A percentile compares a stretch with the other conserved stretches of the same genome.
Evolutionary conservation across 2,113 vertebrate species (phyloP).

Genomic region (Corythoichthys intestinalis): DNA sequence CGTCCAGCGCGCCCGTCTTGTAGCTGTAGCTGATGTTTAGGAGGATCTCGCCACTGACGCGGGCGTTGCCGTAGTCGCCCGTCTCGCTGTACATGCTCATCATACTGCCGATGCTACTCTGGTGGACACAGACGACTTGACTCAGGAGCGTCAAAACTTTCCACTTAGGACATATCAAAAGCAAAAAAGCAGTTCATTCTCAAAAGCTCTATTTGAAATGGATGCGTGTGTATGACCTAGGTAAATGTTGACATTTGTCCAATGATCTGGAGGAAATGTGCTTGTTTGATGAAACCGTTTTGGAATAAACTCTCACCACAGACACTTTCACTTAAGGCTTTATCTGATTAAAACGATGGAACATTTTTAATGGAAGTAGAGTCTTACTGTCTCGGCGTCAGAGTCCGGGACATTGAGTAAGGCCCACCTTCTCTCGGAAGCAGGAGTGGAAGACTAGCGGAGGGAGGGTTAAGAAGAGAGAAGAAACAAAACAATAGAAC

Average conservation of each 20-base stretch:
- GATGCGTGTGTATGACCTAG: too few species aligned
- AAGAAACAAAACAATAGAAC: conserved; percentile 23
- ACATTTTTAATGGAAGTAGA: conserved; percentile 9
- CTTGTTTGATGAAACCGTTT: too few species aligned
- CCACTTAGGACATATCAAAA: not conserved
- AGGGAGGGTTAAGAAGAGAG: conserved; percentile 14
- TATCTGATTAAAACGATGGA: too few species aligned
- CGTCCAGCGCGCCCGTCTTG: conserved; percentile 90
- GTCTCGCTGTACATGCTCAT: conserved; percentile 95
- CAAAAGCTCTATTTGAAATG: too few species aligned
- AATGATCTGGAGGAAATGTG: too few species aligned
- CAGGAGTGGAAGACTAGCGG: conserved; percentile 80
- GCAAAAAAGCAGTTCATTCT: not conserved
- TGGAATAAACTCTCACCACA: too few species aligned
- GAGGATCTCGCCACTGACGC: conserved; percentile 91
- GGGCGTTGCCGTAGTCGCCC: conserved; percentile 90
- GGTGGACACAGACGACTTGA: conserved; percentile 23
- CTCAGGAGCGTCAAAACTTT: too few species aligned
- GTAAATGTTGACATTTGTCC: too few species aligned
- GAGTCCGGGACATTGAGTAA: conserved; percentile 91
- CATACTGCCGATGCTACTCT: conserved; percentile 96
- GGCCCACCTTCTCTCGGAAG: conserved; percentile 86
- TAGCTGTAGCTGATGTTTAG: conserved; percentile 91
- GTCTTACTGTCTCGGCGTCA: conserved; percentile 96
- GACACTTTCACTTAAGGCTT: too few species aligned